Evolutionary conservation across 2,888 invertebrate genomes (phyloP).

Genomic region (Hipparchia sbordonii): DNA sequence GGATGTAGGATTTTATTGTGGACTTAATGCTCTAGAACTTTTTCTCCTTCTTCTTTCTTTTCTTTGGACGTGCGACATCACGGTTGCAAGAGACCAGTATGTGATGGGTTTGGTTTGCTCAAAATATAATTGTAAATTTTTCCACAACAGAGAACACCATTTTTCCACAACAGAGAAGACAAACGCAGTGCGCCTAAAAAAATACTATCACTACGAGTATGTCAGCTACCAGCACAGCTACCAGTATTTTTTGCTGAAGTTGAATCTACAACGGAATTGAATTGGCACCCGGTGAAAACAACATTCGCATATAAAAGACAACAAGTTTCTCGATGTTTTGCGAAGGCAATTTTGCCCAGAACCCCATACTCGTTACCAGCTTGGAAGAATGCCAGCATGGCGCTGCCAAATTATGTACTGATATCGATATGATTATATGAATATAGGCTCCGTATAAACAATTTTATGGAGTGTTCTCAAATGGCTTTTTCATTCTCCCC

Average conservation of each 20-base stretch:
- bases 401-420: slow-evolving; percentile 46
- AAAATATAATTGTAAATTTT: not conserved
- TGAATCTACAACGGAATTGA: slow-evolving; percentile 1
- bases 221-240: not conserved
- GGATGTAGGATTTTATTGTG: too few relatives aligned
- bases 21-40: too few relatives aligned
- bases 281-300: slow-evolving; percentile 8
- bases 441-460: slow-evolving; percentile 28
- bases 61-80: too few relatives aligned
- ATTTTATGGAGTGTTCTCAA: slow-evolving; percentile 26
- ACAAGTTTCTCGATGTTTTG: slow-evolving; percentile 6
- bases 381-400: slow-evolving; percentile 56
- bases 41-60: too few relatives aligned
- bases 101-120: too few relatives aligned
- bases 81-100: too few relatives aligned
- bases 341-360: slow-evolving; percentile 30
- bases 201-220: not conserved
- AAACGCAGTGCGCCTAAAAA: not conserved
- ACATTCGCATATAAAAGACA: not conserved
- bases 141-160: too few relatives aligned
- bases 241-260: not conserved
- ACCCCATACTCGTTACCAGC: slow-evolving; percentile 47
- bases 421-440: slow-evolving; percentile 44
- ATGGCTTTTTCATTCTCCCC: slow-evolving; percentile 9
- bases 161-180: too few relatives aligned